Base-by-base conservation (phyloP, 35 echinoderm and acorn worm genomes). In the Hemicentrotus pulcherrimus region DNA sequence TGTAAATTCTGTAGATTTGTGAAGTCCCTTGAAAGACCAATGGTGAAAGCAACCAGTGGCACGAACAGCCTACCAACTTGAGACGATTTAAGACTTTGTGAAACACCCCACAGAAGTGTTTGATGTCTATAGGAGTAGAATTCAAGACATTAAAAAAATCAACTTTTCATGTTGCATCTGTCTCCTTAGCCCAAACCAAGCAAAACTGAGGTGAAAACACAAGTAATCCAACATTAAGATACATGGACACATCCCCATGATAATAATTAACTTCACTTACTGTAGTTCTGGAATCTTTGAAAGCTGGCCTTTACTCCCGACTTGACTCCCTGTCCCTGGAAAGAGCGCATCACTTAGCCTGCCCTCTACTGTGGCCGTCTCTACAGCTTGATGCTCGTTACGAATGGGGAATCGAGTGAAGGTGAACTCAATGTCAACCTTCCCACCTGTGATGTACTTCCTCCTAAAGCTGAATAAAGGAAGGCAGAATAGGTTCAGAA, bases 371-470 rank as follows among this genome's bases (percentile, higher is more conserved):
- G 95, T 93, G 28, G 91, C 48, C 5, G 94, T 48, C 30, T 96
- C 95, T 50, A 99, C 91, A n/a, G 98, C 98, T 52, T 89, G 60
- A 85, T 99, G 98, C 92, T 99, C 97, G 3, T 97, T 70, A 4
- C 89, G 87, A 9, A 99, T 35, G 8, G 98, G 98, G 50, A 97
- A 94, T 24, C 98, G 97, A 24, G 94, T 98, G 71, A 99, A 97
- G 11, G 98, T 99, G 92, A 99, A 99, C 47, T 97, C 88, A 61
- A 99, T 97, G 85, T 98, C 96, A 91, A 99, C 97, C 86, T 96
- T 97, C 95, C 94, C 96, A 6, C 96, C 95, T 33, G 71, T 46
- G 15, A 96, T 94, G 58, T 94, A 98, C 33, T 50, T 95, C 6
- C 55, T 47, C 46, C 96, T 85, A 31, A 99, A 91, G 30, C 98